These are phyloP conservation scores for Emmelina monodactyla DNA, from an alignment of 2,888 invertebrate species.

Conservation along the genomic window DNA sequence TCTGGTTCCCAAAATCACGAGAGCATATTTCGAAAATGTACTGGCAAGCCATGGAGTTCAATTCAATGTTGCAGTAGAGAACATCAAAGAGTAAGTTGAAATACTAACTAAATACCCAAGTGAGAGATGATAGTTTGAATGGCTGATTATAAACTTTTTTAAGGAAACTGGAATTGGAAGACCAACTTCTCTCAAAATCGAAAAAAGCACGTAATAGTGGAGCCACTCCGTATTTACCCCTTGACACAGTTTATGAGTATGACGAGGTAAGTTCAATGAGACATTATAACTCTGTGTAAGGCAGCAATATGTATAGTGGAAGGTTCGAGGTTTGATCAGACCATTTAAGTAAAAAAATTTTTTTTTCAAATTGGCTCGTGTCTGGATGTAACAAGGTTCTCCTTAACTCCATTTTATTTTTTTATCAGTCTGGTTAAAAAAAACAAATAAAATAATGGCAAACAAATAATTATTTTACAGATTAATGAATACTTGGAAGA, in stretches of 20 bases:
- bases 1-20: constrained; percentile 25
- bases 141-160: constrained; percentile 1
- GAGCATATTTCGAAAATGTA: constrained; percentile 21
- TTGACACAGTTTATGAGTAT: constrained; percentile 21
- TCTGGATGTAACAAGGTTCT: too few relatives aligned
- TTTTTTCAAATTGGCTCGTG: too few relatives aligned
- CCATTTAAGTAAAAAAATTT: too few relatives aligned
- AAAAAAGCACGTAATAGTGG: too few relatives aligned
- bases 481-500: constrained; percentile 36
- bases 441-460: background rate
- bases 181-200: constrained; percentile 16
- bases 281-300: too few relatives aligned
- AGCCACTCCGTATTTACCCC: constrained; percentile 17
- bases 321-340: too few relatives aligned
- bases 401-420: too few relatives aligned
- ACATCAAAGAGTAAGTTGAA: constrained; percentile 42
- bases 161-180: constrained; percentile 19
- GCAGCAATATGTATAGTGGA: too few relatives aligned
- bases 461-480: constrained; percentile 21
- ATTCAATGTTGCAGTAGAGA: constrained; percentile 25
- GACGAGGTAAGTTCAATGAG: constrained; percentile 18
- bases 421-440: too few relatives aligned
- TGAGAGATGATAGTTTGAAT: too few relatives aligned
- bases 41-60: constrained; percentile 22
- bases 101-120: too few relatives aligned